Evolutionary conservation across 92 coral and sea anemone genomes (phyloP).

Genomic region (Desmophyllum pertusum): DNA sequence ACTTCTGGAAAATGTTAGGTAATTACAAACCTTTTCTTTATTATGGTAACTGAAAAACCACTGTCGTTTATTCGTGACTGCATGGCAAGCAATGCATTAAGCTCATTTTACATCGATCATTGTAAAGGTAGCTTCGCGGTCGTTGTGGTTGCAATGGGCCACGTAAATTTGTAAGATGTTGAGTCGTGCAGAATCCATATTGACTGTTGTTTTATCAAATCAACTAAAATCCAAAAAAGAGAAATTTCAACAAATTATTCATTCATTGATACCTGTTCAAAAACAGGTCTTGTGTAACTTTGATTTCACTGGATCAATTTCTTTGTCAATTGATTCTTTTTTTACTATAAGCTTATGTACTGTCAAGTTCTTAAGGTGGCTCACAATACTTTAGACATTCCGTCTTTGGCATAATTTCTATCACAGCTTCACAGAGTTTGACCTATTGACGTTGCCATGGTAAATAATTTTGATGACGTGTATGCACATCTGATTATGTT

Average conservation of each 20-base stretch:
- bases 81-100: neutral
- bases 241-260: neutral
- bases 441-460: no score
- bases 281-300: neutral
- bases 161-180: no score
- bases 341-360: neutral
- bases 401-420: no score
- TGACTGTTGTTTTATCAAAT: neutral
- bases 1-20: conserved; percentile 84
- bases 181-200: neutral
- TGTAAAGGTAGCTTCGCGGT: no score
- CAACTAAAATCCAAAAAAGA: neutral
- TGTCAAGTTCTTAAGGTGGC: no score
- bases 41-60: neutral
- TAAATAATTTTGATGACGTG: no score
- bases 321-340: neutral
- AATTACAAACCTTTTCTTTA: neutral
- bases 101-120: no score
- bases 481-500: no score
- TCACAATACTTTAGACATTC: no score
- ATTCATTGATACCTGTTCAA: neutral
- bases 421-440: no score
- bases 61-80: neutral
- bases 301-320: no score
- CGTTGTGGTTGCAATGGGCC: no score